These are phyloP conservation scores for Capricornis sumatraensis DNA, from an alignment of 2,113 vertebrate genomes.

Conservation along the genomic window DNA sequence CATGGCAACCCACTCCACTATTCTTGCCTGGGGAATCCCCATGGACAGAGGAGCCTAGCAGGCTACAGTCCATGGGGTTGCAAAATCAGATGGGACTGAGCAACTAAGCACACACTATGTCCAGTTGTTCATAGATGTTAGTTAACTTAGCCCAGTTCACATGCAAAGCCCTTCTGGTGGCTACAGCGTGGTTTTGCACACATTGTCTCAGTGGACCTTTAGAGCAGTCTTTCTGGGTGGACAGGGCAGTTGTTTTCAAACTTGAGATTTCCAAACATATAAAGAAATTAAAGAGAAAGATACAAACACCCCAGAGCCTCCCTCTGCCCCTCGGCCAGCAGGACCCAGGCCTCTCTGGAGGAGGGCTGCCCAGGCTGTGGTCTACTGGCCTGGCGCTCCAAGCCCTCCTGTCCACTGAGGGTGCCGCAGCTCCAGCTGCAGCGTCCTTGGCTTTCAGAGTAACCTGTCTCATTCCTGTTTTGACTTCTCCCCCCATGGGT, in stretches of 20 bases:
- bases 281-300: not conserved
- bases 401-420: fast-evolving
- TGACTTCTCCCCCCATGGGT: not conserved
- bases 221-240: not conserved
- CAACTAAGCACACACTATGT: not conserved
- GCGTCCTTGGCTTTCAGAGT: not conserved
- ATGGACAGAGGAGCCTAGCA: not conserved
- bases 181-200: not conserved
- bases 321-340: not conserved
- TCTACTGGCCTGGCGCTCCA: fast-evolving
- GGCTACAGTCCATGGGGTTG: not conserved
- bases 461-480: not conserved
- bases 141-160: not conserved
- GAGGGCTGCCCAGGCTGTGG: no score
- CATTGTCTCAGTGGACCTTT: not conserved
- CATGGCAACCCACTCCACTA: not conserved
- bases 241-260: not conserved
- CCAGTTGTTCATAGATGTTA: not conserved
- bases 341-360: not conserved
- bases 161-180: not conserved
- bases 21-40: not conserved
- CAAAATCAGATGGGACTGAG: not conserved
- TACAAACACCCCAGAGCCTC: not conserved
- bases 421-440: fast-evolving
- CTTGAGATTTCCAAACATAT: not conserved